Conservation (phyloP, 2,888 invertebrate species). For the Merodon equestris region DNA sequence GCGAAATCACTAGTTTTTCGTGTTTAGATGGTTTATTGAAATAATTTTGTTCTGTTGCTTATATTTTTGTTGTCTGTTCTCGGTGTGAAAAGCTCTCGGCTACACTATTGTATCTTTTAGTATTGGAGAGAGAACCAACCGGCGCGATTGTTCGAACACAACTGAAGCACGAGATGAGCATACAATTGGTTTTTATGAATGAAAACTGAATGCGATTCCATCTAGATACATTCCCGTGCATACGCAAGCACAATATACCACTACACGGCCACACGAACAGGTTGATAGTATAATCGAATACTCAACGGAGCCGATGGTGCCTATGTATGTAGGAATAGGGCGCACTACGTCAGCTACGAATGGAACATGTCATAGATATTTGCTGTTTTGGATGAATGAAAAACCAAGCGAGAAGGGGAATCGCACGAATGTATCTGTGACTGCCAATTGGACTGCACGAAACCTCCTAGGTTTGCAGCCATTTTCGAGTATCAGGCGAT, state of each 20-base stretch:
- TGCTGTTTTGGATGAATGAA: slow-evolving; percentile 47
- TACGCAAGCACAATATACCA: slow-evolving; percentile 41
- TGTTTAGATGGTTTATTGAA: slow-evolving; percentile 11
- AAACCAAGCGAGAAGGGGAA: slow-evolving; percentile 50
- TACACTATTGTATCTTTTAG: slow-evolving; percentile 36
- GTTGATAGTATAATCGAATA: neutral
- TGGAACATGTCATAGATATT: slow-evolving; percentile 31
- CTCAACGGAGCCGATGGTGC: too few species aligned
- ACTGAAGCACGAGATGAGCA: slow-evolving; percentile 79
- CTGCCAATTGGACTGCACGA: slow-evolving; percentile 70
- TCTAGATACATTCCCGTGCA: slow-evolving; percentile 56
- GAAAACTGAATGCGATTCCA: slow-evolving; percentile 73
- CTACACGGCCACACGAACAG: slow-evolving; percentile 16
- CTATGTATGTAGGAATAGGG: too few species aligned
- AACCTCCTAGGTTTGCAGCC: slow-evolving; percentile 78
- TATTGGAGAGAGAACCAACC: slow-evolving; percentile 73
- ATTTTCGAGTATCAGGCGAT: slow-evolving; percentile 74
- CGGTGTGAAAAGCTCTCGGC: slow-evolving; percentile 40
- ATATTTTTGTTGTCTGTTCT: slow-evolving; percentile 14
- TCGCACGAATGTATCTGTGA: neutral
- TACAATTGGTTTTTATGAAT: slow-evolving; percentile 80
- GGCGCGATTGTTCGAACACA: slow-evolving; percentile 79
- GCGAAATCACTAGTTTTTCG: slow-evolving; percentile 8
- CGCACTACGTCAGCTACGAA: slow-evolving; percentile 39
- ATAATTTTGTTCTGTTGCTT: slow-evolving; percentile 8